Evolutionary conservation across 2,888 invertebrate species (phyloP).

Genomic region (Drosophila merina): DNA sequence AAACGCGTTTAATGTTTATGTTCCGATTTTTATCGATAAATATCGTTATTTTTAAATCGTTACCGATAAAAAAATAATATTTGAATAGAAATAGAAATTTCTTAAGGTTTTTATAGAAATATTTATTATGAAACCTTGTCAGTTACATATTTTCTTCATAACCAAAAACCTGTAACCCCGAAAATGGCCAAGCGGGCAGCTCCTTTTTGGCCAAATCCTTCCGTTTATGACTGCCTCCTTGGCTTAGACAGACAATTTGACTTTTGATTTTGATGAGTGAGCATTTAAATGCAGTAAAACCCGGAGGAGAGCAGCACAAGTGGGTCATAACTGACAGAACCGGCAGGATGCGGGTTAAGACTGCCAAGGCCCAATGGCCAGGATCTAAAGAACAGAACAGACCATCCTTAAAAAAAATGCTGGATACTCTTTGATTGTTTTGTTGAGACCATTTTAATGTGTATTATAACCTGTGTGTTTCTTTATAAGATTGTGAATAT

Average conservation of each 20-base stretch:
- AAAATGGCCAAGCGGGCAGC: constrained; percentile 8
- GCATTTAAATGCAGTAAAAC: constrained; percentile 70
- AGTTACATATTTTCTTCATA: too few relatives aligned
- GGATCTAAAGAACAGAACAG: constrained; percentile 11
- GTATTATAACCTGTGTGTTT: too few relatives aligned
- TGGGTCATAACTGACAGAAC: constrained; percentile 67
- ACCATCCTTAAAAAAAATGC: not conserved
- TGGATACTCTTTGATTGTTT: too few relatives aligned
- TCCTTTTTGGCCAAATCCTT: not conserved
- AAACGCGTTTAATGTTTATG: too few relatives aligned
- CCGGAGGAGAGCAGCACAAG: constrained; percentile 44
- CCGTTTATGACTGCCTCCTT: constrained; percentile 20
- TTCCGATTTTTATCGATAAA: too few relatives aligned
- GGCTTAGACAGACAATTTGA: constrained; percentile 65
- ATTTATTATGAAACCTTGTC: too few relatives aligned
- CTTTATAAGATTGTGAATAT: too few relatives aligned
- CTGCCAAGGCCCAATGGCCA: constrained; percentile 14
- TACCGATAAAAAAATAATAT: too few relatives aligned
- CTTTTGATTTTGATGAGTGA: constrained; percentile 74
- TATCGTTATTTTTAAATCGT: too few relatives aligned
- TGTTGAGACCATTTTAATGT: too few relatives aligned
- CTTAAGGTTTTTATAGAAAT: too few relatives aligned
- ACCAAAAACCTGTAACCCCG: not conserved
- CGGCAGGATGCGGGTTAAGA: constrained; percentile 40
- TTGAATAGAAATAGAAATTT: too few relatives aligned